These are phyloP conservation scores for Stegastes partitus DNA, from an alignment of 2,113 vertebrate species.

Conservation along the genomic window DNA sequence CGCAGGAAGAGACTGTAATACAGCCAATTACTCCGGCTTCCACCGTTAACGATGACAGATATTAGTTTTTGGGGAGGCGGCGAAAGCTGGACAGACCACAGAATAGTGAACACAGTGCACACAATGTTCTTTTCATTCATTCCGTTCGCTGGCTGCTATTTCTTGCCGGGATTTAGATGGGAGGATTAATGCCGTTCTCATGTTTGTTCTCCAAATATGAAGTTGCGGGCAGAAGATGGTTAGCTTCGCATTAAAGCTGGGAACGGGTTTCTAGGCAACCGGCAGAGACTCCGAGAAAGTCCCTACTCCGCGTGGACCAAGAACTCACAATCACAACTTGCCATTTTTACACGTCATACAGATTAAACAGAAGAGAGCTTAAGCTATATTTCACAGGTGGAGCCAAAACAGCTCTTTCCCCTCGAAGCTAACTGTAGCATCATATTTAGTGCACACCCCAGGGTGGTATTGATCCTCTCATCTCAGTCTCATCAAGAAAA, in stretches of 20 bases:
- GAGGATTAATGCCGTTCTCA: not conserved
- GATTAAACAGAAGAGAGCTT: not conserved
- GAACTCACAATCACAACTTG: not conserved
- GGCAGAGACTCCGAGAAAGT: not conserved
- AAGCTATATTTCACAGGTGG: no score
- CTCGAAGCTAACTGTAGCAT: no score
- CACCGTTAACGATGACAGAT: conserved; percentile 47
- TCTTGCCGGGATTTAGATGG: not conserved
- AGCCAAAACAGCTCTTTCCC: no score
- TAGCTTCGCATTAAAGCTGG: not conserved
- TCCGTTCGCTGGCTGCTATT: not conserved
- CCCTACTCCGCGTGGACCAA: not conserved
- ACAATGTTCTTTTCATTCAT: not conserved
- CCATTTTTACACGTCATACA: not conserved
- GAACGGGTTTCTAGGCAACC: not conserved
- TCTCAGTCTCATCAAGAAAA: no score
- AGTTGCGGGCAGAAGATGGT: not conserved
- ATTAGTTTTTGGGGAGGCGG: conserved; percentile 49
- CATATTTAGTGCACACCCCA: no score
- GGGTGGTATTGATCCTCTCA: no score
- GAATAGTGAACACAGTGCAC: not conserved
- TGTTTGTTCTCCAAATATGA: not conserved
- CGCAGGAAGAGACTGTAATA: conserved; percentile 62
- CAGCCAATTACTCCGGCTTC: conserved; percentile 58
- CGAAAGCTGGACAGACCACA: conserved; percentile 3